Conservation (phyloP, 2,888 invertebrate species). For the Cistogaster globosa region DNA sequence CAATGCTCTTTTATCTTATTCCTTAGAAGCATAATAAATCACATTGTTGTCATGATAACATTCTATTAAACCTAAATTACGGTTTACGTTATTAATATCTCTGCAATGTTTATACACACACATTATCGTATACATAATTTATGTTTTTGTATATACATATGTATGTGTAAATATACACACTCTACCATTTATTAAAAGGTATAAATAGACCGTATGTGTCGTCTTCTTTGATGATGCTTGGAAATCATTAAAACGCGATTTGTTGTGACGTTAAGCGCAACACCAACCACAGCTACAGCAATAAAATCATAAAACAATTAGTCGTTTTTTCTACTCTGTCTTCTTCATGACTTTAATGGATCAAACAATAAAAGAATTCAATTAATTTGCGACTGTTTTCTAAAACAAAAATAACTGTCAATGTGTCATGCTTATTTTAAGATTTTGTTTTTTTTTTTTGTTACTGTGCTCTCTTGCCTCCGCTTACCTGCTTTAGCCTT, state of each 20-base stretch:
- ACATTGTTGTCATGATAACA: background rate
- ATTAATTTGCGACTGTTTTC: background rate
- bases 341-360: constrained; percentile 3
- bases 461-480: background rate
- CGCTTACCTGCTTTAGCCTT: background rate
- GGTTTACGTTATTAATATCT: background rate
- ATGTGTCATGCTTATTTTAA: constrained; percentile 61
- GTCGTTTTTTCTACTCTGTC: background rate
- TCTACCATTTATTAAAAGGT: too few relatives aligned
- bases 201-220: background rate
- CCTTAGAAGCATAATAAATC: too few relatives aligned
- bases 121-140: too few relatives aligned
- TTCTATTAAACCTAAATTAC: background rate
- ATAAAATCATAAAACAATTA: constrained; percentile 65
- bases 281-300: constrained; percentile 17
- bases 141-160: too few relatives aligned
- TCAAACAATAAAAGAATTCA: constrained; percentile 33
- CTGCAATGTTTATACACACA: too few relatives aligned
- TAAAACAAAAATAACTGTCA: constrained; percentile 63
- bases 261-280: constrained; percentile 65
- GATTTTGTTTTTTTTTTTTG: constrained; percentile 27
- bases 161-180: background rate
- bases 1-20: too few relatives aligned
- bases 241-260: constrained; percentile 66
- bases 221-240: constrained; percentile 3